Evolutionary conservation across 1,140 invertebrate genomes (phyloP).

Genomic region (Drosophila grimshawi): DNA sequence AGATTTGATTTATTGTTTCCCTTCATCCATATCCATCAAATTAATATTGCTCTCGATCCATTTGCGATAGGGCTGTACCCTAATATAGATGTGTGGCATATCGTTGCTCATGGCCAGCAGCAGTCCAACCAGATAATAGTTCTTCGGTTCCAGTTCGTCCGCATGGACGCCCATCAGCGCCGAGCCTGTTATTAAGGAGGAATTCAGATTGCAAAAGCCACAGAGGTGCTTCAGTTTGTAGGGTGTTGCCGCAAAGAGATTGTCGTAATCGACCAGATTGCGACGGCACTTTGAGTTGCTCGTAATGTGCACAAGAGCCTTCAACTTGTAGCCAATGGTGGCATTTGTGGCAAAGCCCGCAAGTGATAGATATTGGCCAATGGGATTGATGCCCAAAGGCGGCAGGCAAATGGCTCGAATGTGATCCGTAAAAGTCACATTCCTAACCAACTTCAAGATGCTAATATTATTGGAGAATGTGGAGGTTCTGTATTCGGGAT

Average conservation of each 20-base stretch:
- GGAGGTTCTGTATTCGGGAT: constrained; percentile 22
- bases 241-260: not conserved
- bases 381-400: not conserved
- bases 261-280: not conserved
- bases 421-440: not conserved
- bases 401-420: constrained; percentile 40
- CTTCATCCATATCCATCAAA: too few relatives aligned
- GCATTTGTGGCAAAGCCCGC: constrained; percentile 16
- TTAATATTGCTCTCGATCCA: constrained; percentile 32
- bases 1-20: too few relatives aligned
- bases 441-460: constrained; percentile 13
- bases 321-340: constrained; percentile 21
- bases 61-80: constrained; percentile 14
- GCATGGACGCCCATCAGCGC: constrained; percentile 36
- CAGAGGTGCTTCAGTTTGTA: constrained; percentile 17
- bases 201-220: constrained; percentile 8
- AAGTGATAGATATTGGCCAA: constrained; percentile 5
- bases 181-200: constrained; percentile 18
- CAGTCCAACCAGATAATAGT: constrained; percentile 30
- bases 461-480: constrained; percentile 16
- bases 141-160: not conserved
- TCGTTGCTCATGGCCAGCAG: not conserved
- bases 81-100: constrained; percentile 11
- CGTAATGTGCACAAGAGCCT: constrained; percentile 10
- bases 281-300: not conserved